These are phyloP conservation scores for Deilephila porcellus DNA, from an alignment of 2,888 invertebrate genomes.

Conservation along the genomic window DNA sequence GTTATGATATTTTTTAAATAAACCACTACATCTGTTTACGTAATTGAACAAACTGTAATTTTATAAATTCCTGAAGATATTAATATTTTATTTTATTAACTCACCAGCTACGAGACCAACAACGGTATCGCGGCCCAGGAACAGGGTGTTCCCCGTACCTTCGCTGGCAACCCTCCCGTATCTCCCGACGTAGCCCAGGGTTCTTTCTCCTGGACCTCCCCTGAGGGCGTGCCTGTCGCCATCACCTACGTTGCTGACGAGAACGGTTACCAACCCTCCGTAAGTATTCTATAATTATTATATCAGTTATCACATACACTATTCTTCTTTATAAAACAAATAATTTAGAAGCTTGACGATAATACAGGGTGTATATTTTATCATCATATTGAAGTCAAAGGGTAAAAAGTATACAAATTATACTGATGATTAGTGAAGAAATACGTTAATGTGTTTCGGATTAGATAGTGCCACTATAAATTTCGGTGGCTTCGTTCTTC, in stretches of 20 bases:
- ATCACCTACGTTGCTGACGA: slow-evolving; percentile 87
- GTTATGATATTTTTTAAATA: too few species aligned
- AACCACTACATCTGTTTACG: too few species aligned
- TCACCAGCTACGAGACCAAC: slow-evolving; percentile 84
- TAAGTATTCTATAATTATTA: slow-evolving; percentile 44
- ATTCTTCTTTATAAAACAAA: background rate
- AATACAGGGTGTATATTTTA: too few species aligned
- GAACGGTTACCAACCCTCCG: slow-evolving; percentile 87
- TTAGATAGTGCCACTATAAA: background rate
- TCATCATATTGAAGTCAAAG: too few species aligned
- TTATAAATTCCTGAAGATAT: background rate
- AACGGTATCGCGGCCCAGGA: slow-evolving; percentile 87
- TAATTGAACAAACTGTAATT: background rate
- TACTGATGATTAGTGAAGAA: background rate
- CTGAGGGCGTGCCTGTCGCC: slow-evolving; percentile 84
- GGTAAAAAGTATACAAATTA: too few species aligned
- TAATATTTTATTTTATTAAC: slow-evolving; percentile 27
- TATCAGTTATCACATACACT: background rate
- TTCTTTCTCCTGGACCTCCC: slow-evolving; percentile 82
- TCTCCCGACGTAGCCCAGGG: slow-evolving; percentile 77
- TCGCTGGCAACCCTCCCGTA: slow-evolving; percentile 70
- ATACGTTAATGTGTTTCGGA: background rate
- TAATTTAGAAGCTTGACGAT: background rate
- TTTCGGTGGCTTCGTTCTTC: background rate
- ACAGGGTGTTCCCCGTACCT: slow-evolving; percentile 79